Base-by-base conservation (phyloP, 2,797 vertebrate species). In the Etheostoma perlongum region DNA sequence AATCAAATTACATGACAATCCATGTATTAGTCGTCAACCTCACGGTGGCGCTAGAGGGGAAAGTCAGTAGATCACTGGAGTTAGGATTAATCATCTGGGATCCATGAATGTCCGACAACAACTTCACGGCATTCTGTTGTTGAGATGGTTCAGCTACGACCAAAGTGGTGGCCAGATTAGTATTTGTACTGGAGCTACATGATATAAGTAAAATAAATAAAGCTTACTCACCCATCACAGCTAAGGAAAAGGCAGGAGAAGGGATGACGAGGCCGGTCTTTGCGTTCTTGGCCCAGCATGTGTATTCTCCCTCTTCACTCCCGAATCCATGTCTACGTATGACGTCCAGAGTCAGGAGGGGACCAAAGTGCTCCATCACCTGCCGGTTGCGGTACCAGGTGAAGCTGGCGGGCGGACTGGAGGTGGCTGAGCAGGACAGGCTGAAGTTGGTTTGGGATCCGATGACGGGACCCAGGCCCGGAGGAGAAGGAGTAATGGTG, bases 141-240 rank as follows among this genome's bases (percentile, higher is more conserved):
- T 30, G 30, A 30, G 30, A 30, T 30, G 30, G 30, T 30, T 30
- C 5, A 30, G 30, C 30, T 5, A 5, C 30, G 25, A 25, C 25
- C 25, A 25, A 25, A 25, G 3, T 25, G 25, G 3, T 25, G 25
- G 25, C 2, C 25, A 3, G 2, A 2, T 25, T 25, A 30, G 30
- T 6, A 30, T 30, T 30, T 30, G 30, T 30, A 30, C 30, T 30
- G 30, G 33, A 33, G 33, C 33, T 33, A 33, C 6, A 33, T 23
- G 21, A 23, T 23, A 23, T 23, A 23, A 23, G 21, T 1, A 33
- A 12, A 40, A 0, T 11, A 40, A 40, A 12, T 11, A 40, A 40
- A 12, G 10, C 10, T 40, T 2, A 88, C 94, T 95, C 78, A 95
- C 95, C 89, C 6, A 93, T 53, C 16, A 94, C 59, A 3, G 55